Conservation (phyloP, 2,797 vertebrate genomes). For the Platyrinchus mystaceus region DNA sequence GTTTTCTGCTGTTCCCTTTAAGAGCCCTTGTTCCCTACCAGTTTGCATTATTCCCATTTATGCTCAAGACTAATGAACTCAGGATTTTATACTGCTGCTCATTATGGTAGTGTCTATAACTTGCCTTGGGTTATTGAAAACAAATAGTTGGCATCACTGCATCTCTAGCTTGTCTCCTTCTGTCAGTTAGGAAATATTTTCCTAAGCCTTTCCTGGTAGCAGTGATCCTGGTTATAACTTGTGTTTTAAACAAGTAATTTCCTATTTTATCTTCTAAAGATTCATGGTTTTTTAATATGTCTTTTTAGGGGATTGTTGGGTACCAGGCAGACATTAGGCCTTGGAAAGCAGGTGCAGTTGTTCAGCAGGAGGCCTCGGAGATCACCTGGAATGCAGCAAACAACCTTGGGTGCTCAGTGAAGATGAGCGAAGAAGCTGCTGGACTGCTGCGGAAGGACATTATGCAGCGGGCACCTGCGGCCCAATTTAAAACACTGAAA, state of each 20-base stretch:
- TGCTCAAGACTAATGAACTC: not conserved
- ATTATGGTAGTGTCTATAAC: not conserved
- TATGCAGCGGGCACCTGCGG: too few relatives aligned
- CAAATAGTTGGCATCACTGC: not conserved
- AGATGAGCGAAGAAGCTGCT: too few relatives aligned
- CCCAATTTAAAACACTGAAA: too few relatives aligned
- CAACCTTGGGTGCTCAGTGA: too few relatives aligned
- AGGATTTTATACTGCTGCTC: not conserved
- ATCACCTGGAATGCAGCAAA: too few relatives aligned
- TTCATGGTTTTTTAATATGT: not conserved
- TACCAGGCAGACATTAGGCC: too few relatives aligned
- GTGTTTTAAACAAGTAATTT: not conserved
- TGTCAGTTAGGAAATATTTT: not conserved
- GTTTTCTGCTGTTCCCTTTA: not conserved
- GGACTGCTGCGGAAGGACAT: too few relatives aligned
- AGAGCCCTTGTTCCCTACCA: not conserved
- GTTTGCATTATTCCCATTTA: not conserved
- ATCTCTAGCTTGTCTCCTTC: not conserved
- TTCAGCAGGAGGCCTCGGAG: too few relatives aligned
- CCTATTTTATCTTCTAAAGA: not conserved
- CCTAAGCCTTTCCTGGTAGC: not conserved
- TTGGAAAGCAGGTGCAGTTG: too few relatives aligned
- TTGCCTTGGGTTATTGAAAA: not conserved
- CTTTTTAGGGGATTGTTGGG: constrained; percentile 43
- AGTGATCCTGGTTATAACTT: not conserved